phyloP scores from a whole-genome alignment of 2,888 invertebrate species.

The Andrena dorsata region DNA sequence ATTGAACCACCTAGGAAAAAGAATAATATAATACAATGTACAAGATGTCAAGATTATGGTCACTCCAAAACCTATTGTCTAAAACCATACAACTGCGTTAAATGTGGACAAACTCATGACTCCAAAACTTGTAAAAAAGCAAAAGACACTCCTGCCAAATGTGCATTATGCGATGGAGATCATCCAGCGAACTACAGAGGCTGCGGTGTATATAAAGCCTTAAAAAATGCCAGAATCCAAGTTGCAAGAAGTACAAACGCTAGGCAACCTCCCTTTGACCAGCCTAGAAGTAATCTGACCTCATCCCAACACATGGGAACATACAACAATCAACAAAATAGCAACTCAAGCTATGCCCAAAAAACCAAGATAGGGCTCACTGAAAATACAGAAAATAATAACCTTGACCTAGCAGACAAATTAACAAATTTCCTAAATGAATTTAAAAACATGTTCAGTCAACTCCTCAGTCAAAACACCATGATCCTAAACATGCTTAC shows the following conservation, averaged over 20 bases:
- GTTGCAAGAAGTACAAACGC: not conserved
- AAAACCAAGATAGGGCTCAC: not conserved
- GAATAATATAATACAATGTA: conserved; percentile 2
- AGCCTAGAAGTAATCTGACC: not conserved
- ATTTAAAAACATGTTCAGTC: too few species aligned
- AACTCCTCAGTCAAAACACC: too few species aligned
- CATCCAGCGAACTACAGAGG: too few species aligned
- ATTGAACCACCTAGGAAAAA: conserved; percentile 9
- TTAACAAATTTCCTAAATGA: too few species aligned
- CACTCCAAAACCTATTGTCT: conserved; percentile 16
- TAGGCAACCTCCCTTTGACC: not conserved
- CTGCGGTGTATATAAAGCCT: too few species aligned
- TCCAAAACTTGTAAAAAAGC: not conserved
- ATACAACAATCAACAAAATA: too few species aligned
- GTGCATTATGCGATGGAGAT: not conserved
- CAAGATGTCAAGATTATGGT: conserved; percentile 9
- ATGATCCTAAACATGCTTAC: too few species aligned
- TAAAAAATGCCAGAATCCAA: too few species aligned
- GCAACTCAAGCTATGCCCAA: too few species aligned
- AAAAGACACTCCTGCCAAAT: not conserved
- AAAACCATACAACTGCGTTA: conserved; percentile 3
- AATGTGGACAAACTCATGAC: not conserved
- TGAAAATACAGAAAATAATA: too few species aligned
- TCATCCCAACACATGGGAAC: not conserved
- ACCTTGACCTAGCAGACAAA: too few species aligned